These are phyloP conservation scores for Formica aserva DNA, from an alignment of 2,888 invertebrate species.

Conservation along the genomic window DNA sequence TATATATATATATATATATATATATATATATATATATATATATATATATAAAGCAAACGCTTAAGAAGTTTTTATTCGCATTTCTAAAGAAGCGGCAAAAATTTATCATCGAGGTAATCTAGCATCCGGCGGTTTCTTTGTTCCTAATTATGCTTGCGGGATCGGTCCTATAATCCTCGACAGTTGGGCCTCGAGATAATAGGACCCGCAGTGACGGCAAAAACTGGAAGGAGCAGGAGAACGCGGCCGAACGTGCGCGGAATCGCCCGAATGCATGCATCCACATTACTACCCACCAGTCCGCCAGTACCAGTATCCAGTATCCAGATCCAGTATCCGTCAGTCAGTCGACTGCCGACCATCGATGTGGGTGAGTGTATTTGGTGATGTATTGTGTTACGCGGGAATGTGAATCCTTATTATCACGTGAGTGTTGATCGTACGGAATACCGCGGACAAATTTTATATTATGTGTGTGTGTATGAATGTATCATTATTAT, in stretches of 20 bases:
- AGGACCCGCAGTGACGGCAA: conserved; percentile 68
- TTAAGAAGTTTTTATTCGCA: too few species aligned
- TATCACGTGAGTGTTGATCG: conserved; percentile 1
- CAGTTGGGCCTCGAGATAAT: conserved; percentile 77
- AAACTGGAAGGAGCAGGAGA: conserved; percentile 14
- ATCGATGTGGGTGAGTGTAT: conserved; percentile 2
- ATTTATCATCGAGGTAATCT: conserved; percentile 28
- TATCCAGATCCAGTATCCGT: not conserved
- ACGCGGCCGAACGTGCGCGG: conserved; percentile 49
- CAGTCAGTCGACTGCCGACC: conserved; percentile 36
- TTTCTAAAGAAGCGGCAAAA: conserved; percentile 54
- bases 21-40: not conserved
- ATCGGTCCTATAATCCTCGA: conserved; percentile 69
- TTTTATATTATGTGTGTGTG: not conserved
- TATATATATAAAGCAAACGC: not conserved
- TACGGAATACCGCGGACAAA: not conserved
- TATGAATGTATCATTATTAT: not conserved
- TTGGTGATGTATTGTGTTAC: not conserved
- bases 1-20: not conserved
- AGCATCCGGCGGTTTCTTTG: conserved; percentile 69
- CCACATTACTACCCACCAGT: not conserved
- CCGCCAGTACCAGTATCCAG: not conserved
- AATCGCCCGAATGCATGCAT: not conserved
- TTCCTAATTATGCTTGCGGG: conserved; percentile 77
- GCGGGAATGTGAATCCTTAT: not conserved